phyloP scores from a whole-genome alignment of 2,113 vertebrate genomes.

The Psammodynastes pulverulentus region DNA sequence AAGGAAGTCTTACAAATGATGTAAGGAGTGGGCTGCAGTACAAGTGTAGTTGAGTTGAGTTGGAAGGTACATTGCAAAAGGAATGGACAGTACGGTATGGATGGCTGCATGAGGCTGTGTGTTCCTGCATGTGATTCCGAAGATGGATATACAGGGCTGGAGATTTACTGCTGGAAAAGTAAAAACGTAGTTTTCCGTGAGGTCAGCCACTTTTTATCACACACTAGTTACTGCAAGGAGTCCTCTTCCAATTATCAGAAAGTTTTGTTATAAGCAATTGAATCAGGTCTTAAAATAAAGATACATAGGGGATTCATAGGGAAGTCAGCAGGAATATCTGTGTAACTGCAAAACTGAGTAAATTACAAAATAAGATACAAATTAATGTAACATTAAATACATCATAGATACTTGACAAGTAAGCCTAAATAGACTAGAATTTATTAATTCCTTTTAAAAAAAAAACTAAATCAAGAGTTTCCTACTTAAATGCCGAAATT shows the following conservation, averaged over 20 bases:
- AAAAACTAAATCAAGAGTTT: not conserved
- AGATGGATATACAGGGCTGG: not conserved
- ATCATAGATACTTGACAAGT: not conserved
- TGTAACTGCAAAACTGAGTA: not conserved
- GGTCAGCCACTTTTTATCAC: not conserved
- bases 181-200: not conserved
- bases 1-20: conserved; percentile 44
- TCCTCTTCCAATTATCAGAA: not conserved
- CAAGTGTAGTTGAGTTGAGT: conserved; percentile 7
- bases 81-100: not conserved
- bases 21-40: not conserved
- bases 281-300: not conserved
- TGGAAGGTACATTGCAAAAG: not conserved
- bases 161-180: not conserved
- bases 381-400: not conserved
- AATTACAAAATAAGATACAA: not conserved
- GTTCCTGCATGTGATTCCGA: not conserved
- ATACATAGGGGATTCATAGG: not conserved
- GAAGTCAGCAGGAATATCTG: not conserved
- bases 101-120: not conserved
- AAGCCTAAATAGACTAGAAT: not conserved
- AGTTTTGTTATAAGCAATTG: not conserved
- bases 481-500: not conserved
- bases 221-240: accelerated
- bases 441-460: not conserved